phyloP scores from a whole-genome alignment of 2,797 vertebrate species.

The Lutra lutra region DNA sequence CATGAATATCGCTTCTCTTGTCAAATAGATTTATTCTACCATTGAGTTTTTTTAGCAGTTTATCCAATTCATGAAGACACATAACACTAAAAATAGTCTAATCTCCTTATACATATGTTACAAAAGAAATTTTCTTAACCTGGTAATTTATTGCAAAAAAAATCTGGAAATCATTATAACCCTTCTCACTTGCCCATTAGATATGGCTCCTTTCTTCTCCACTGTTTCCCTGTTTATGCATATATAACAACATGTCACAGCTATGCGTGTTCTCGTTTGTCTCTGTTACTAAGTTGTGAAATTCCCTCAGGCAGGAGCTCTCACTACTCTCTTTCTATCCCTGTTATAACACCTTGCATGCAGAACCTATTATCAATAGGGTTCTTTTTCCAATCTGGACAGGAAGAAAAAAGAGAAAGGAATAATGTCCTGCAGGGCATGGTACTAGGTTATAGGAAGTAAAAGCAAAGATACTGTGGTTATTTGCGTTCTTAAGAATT shows the following conservation, averaged over 20 bases:
- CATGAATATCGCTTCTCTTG: background rate
- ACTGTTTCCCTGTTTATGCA: background rate
- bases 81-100: background rate
- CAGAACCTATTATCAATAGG: background rate
- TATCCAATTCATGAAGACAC: background rate
- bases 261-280: background rate
- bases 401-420: background rate
- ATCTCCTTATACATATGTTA: background rate
- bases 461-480: background rate
- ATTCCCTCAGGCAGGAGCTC: background rate
- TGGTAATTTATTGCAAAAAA: background rate
- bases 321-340: background rate
- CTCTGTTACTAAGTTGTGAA: background rate
- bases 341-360: background rate
- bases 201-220: background rate
- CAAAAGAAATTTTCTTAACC: slow-evolving; percentile 12
- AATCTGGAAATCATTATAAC: background rate
- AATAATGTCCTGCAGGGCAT: background rate
- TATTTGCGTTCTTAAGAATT: background rate
- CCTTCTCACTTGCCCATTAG: background rate
- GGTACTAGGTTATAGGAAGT: background rate
- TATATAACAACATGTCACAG: background rate
- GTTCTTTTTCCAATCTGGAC: background rate
- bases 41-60: background rate
- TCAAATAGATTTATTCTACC: background rate